phyloP scores from a whole-genome alignment of 2,797 vertebrate genomes.

The Chloroceryle amazona region DNA sequence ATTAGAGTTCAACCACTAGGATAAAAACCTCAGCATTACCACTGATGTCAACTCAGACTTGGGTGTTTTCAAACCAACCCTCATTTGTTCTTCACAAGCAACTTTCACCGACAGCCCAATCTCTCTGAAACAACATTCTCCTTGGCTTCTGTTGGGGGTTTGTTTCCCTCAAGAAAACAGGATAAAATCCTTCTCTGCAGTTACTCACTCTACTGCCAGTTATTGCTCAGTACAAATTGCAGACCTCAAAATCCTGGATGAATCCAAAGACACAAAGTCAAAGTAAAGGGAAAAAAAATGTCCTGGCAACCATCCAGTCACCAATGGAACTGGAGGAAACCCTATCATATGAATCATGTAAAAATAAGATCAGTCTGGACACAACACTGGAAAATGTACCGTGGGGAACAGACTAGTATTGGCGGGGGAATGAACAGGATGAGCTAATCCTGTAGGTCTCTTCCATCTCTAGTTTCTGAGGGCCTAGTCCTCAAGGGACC shows the following conservation, averaged over 20 bases:
- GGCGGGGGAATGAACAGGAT: slow-evolving; percentile 59
- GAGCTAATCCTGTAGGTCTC: slow-evolving; percentile 71
- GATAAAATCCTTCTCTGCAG: slow-evolving; percentile 1
- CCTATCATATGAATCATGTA: slow-evolving; percentile 73
- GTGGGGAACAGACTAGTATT: slow-evolving; percentile 64
- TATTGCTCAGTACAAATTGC: slow-evolving; percentile 21
- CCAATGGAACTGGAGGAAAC: slow-evolving; percentile 69
- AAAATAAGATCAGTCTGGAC: slow-evolving; percentile 71
- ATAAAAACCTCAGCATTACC: neutral
- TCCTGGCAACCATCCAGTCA: slow-evolving; percentile 54
- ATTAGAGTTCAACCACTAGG: neutral
- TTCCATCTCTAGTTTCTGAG: slow-evolving; percentile 65
- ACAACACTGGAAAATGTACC: slow-evolving; percentile 73
- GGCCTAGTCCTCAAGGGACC: slow-evolving; percentile 53
- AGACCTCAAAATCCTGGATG: slow-evolving; percentile 45
- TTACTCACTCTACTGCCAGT: slow-evolving; percentile 26
- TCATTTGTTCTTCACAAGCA: neutral
- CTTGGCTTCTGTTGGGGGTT: slow-evolving; percentile 8
- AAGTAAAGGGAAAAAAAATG: neutral
- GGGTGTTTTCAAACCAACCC: slow-evolving; percentile 4
- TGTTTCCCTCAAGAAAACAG: slow-evolving; percentile 30
- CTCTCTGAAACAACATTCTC: neutral
- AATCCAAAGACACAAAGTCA: slow-evolving; percentile 45
- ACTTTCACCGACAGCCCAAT: neutral
- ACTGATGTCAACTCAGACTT: neutral